Conservation (phyloP, 2,113 vertebrate species). For the Catagonus wagneri region DNA sequence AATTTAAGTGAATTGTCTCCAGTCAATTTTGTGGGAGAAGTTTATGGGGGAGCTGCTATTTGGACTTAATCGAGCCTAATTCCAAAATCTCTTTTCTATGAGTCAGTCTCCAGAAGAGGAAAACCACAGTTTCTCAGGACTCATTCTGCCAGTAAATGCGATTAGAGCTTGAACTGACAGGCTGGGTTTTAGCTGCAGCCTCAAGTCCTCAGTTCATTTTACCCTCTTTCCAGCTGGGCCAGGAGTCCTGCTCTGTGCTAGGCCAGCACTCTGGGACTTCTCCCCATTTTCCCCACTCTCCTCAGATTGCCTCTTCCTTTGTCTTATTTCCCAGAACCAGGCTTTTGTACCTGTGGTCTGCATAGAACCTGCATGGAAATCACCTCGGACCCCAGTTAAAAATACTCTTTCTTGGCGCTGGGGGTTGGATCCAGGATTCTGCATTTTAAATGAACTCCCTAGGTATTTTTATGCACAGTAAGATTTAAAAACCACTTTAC, state of each 20-base stretch:
- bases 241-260: neutral
- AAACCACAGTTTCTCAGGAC: neutral
- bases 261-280: no score
- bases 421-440: neutral
- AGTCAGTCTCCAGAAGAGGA: neutral
- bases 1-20: neutral
- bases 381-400: neutral
- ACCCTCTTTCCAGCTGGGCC: neutral
- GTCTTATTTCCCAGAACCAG: neutral
- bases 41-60: neutral
- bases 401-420: neutral
- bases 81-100: neutral
- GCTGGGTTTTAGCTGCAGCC: neutral
- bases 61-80: neutral
- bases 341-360: neutral
- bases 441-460: neutral
- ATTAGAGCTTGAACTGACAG: neutral
- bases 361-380: neutral
- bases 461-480: neutral
- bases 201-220: no score
- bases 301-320: neutral
- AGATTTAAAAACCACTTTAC: neutral
- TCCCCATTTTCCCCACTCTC: rapidly evolving
- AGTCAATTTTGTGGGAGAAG: neutral
- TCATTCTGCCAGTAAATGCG: neutral